Evolutionary conservation across 2,888 invertebrate genomes (phyloP).

Genomic region (Caenorhabditis zanzibari): DNA sequence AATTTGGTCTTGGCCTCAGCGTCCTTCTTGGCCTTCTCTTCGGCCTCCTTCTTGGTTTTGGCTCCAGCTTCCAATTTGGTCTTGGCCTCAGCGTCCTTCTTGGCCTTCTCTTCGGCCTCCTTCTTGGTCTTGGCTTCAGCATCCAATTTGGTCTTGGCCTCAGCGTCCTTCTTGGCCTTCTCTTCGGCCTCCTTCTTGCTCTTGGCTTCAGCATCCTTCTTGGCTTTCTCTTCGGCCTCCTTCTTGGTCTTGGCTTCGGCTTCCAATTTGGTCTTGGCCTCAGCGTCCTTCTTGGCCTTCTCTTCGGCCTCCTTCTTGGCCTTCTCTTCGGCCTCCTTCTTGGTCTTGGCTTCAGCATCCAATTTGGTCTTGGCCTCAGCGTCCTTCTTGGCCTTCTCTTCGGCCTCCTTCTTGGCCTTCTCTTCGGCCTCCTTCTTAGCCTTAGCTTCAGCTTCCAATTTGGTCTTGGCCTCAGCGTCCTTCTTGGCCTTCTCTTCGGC

Average conservation of each 20-base stretch:
- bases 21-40: slow-evolving; percentile 9
- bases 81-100: slow-evolving; percentile 32
- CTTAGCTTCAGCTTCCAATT: not conserved
- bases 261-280: slow-evolving; percentile 29
- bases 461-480: not conserved
- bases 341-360: slow-evolving; percentile 30
- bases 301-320: slow-evolving; percentile 4
- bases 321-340: slow-evolving; percentile 36
- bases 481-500: not conserved
- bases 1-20: slow-evolving; percentile 31
- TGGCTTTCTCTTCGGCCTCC: not conserved
- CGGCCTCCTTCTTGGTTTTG: slow-evolving; percentile 23
- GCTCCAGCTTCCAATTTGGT: slow-evolving; percentile 13
- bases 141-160: slow-evolving; percentile 21
- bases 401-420: slow-evolving; percentile 15
- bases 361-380: slow-evolving; percentile 6
- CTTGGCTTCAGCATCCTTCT: not conserved
- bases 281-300: slow-evolving; percentile 8
- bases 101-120: slow-evolving; percentile 2
- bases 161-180: slow-evolving; percentile 3
- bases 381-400: slow-evolving; percentile 9
- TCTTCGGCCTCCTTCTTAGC: slow-evolving; percentile 14
- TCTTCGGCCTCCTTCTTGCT: slow-evolving; percentile 5
- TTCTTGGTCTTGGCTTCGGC: slow-evolving; percentile 39
- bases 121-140: slow-evolving; percentile 27